These are phyloP conservation scores for Sinonovacula constricta DNA, from an alignment of 1,140 invertebrate genomes.

Conservation along the genomic window DNA sequence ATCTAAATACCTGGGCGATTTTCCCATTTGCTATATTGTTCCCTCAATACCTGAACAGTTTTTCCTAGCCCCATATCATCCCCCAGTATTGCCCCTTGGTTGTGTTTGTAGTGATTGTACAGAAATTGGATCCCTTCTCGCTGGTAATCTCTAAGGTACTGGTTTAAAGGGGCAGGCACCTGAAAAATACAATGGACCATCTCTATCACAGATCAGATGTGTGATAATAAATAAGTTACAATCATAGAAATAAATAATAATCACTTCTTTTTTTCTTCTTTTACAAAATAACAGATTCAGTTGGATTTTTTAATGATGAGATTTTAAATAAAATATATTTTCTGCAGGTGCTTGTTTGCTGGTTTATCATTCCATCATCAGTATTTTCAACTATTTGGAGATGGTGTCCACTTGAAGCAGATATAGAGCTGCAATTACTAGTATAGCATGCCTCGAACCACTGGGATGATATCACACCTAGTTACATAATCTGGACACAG, in stretches of 20 bases:
- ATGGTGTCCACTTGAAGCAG: too few relatives aligned
- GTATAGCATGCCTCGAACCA: too few relatives aligned
- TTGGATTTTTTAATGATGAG: background rate
- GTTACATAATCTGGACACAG: too few relatives aligned
- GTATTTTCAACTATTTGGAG: too few relatives aligned
- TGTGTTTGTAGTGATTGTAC: slow-evolving; percentile 69
- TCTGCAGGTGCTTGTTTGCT: too few relatives aligned
- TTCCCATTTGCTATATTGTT: too few relatives aligned
- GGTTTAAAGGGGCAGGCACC: slow-evolving; percentile 73
- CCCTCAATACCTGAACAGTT: slow-evolving; percentile 77
- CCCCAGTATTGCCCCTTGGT: slow-evolving; percentile 70
- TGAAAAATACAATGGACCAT: slow-evolving; percentile 48
- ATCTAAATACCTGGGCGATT: too few relatives aligned
- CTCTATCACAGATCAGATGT: background rate
- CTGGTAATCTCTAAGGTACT: slow-evolving; percentile 76
- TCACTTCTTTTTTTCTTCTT: background rate
- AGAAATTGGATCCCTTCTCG: slow-evolving; percentile 74
- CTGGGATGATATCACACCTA: too few relatives aligned
- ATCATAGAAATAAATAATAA: background rate
- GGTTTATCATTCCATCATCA: too few relatives aligned
- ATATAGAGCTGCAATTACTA: too few relatives aligned
- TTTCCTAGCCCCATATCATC: slow-evolving; percentile 78
- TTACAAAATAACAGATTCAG: background rate
- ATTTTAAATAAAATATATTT: background rate
- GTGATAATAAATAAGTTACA: background rate